phyloP scores from a whole-genome alignment of 2,113 vertebrate genomes.

The Ptyas mucosa region DNA sequence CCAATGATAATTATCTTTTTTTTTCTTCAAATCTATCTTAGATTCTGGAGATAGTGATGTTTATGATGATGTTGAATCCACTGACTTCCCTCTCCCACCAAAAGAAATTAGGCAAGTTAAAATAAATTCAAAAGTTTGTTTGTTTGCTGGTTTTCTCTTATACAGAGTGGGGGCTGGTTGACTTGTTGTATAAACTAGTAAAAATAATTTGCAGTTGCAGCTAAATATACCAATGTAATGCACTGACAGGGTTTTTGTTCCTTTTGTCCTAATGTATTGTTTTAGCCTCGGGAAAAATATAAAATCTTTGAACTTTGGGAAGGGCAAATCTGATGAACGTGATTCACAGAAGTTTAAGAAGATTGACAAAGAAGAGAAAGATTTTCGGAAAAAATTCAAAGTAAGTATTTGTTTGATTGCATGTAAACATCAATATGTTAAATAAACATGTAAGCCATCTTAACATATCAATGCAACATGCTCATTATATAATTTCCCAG shows the following conservation, averaged over 20 bases:
- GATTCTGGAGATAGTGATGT: conserved; percentile 71
- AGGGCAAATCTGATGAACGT: conserved; percentile 52
- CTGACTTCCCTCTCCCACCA: conserved; percentile 65
- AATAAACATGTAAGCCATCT: not conserved
- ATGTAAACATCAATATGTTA: not conserved
- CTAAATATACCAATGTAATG: not conserved
- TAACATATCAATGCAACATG: not conserved
- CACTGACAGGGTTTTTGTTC: not conserved
- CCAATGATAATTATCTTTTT: not conserved
- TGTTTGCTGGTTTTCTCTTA: not conserved
- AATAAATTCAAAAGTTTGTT: not conserved
- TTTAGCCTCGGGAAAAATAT: conserved; percentile 50
- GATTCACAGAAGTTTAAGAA: conserved; percentile 81
- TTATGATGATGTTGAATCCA: conserved; percentile 86
- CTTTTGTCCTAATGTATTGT: conserved; percentile 26
- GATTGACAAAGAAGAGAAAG: conserved; percentile 88
- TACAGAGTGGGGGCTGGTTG: not conserved
- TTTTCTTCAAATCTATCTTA: conserved; percentile 32
- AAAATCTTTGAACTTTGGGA: conserved; percentile 34
- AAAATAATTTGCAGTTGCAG: not conserved
- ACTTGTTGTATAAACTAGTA: not conserved
- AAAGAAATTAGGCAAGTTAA: conserved; percentile 69
- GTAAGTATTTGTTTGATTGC: conserved; percentile 61
- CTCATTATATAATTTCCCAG: not conserved
- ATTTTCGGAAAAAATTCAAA: conserved; percentile 92